Percentiles rank a stretch among this genome's conserved stretches.
Conservation (phyloP, 2,888 invertebrate genomes). For the Heterodera filipjevi region DNA sequence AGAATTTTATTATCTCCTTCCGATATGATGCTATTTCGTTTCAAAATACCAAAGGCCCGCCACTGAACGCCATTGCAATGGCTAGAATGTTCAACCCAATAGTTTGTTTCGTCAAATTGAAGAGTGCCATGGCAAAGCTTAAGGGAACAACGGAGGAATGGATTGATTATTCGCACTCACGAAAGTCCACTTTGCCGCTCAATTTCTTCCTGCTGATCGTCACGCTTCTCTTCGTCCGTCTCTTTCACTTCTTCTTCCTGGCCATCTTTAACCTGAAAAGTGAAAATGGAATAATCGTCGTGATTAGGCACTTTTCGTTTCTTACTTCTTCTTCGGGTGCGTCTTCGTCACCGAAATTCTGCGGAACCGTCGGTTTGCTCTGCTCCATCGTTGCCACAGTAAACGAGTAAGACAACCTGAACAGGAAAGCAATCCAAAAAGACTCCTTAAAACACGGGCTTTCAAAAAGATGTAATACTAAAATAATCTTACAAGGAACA, state of each 20-base stretch:
- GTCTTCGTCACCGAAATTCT: too few species aligned
- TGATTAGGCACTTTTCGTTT: not conserved
- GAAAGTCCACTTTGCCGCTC: not conserved
- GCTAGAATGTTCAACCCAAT: slow-evolving; percentile 50
- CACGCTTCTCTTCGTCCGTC: not conserved
- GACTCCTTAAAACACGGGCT: too few species aligned
- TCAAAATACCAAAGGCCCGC: slow-evolving; percentile 47
- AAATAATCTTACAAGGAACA: too few species aligned
- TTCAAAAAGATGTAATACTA: too few species aligned
- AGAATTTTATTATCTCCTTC: too few species aligned
- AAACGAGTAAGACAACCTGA: too few species aligned
- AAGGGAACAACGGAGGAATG: not conserved
- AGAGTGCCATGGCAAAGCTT: not conserved
- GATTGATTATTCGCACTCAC: not conserved
- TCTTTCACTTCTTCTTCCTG: not conserved
- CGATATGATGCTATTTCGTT: not conserved
- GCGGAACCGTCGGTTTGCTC: not conserved
- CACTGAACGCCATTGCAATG: slow-evolving; percentile 46
- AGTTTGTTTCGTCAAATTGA: slow-evolving; percentile 51
- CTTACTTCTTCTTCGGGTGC: not conserved
- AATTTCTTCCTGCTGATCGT: not conserved
- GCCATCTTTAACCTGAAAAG: not conserved
- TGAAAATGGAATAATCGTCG: too few species aligned
- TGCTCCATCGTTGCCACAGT: not conserved
- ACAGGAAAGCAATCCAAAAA: too few species aligned